Evolutionary conservation across 2,113 vertebrate species (phyloP), one percentile per base, ranked within the genome.

Genomic region (Corythornis cristatus): DNA sequence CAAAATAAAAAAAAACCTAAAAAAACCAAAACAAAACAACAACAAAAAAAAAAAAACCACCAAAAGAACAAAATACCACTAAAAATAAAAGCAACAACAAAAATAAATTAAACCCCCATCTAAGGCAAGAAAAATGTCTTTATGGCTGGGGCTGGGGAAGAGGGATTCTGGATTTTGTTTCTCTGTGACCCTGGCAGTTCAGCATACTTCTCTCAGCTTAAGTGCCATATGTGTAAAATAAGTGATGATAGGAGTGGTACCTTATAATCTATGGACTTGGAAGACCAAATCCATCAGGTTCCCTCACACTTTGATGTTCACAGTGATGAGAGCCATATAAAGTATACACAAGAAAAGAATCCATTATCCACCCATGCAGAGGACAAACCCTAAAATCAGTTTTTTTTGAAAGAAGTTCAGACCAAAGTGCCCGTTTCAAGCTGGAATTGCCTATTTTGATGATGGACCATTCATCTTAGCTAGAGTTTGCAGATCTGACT

Each of bases 121-220:
- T 86, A 33, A 76, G 42, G 22, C 74, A 83, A 62, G 60, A 76
- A 46, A 85, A 31, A 56, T 61, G 29, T 37, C n/a, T 79, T 89
- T 58, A 68, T 40, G 37, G 25, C 35, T 66, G 78, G 51, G 51
- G 12, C 54, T 77, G 40, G 51, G 45, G 29, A 71, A 85, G 28
- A 71, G n/a, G 68, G 35, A 85, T 64, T 93, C 91, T 89, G 89
- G 75, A 51, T 89, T 94, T 82, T 77, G 79, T 92, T 96, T 83
- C 71, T 53, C 16, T 88, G 51, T 67, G 78, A 85, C 89, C 78
- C 74, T 93, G 64, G 74, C 89, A 87, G 81, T 82, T 84, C 73
- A 94, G 80, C 70, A 78, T 68, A 61, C 60, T 90, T 95, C 82
- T 85, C 78, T 91, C 67, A 64, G 62, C 20, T 35, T 91, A 95